Percentiles rank a stretch among this genome's conserved stretches.
These are phyloP conservation scores for Chiloscyllium plagiosum DNA, from an alignment of 2,113 vertebrate species.

Conservation along the genomic window DNA sequence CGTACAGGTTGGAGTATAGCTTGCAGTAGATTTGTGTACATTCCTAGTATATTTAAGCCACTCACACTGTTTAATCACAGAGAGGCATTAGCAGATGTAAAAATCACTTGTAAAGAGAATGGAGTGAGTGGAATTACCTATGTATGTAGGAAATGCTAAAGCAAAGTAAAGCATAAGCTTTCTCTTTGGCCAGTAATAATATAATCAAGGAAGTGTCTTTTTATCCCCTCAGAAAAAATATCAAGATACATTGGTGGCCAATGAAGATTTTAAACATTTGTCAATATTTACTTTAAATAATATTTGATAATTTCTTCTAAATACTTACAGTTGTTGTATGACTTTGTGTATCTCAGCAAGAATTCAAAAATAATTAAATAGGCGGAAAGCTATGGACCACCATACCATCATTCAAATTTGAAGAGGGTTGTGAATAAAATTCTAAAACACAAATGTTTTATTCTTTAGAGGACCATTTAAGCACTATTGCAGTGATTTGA, in stretches of 20 bases:
- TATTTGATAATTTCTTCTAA: neutral
- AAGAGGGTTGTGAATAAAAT: neutral
- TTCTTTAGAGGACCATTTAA: neutral
- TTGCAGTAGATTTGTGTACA: neutral
- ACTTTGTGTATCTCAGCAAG: neutral
- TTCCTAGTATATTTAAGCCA: neutral
- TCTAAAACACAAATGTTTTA: neutral
- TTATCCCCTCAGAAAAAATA: neutral
- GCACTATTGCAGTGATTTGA: neutral
- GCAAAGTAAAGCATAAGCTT: neutral
- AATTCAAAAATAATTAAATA: neutral
- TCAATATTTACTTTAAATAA: neutral
- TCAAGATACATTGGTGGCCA: neutral
- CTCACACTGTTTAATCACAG: neutral
- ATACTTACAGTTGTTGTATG: neutral
- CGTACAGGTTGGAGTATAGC: neutral
- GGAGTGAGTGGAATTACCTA: neutral
- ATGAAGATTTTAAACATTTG: neutral
- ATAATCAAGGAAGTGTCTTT: neutral
- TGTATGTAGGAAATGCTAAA: neutral
- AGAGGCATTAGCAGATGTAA: neutral
- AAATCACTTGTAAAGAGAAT: neutral
- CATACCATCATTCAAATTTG: neutral
- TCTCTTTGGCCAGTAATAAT: neutral
- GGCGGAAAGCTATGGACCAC: neutral